Evolutionary conservation across 2,113 vertebrate species (phyloP), one percentile per base, ranked within the genome.

Genomic region (Brachypodius melanocephalos): DNA sequence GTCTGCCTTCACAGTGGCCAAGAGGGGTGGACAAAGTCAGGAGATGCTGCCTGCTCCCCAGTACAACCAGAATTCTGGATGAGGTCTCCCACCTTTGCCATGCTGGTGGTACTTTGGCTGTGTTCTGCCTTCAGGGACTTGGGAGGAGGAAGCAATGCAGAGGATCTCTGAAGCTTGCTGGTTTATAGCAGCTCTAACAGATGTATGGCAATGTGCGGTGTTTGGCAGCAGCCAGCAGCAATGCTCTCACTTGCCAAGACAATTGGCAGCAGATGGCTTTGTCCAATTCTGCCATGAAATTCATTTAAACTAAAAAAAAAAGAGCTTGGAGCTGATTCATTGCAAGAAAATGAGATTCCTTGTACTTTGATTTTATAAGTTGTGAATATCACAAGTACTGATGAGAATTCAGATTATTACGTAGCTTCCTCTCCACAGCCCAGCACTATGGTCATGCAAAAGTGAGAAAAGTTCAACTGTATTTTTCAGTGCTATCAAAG

Each of bases 251-350:
- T 95, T 96, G 95, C 94, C 95, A 97, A 96, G 79, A 95, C 93
- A 96, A 88, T 96, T 96, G 95, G 91, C 93, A 96, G 91, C 95
- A 95, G 89, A 93, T 96, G 94, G 88, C 72, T 94, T 77, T 95
- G 91, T 94, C 94, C 93, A 88, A 61, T 90, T 90, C 85, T 96
- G 82, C 85, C 93, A 80, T 88, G 85, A 90, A 95, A 95, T 95
- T 86, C 5, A 15, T 95, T 96, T 89, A 55, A 75, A 57, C 40
- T 89, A 40, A 83, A 88, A 92, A 96, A 79, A 89, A 88, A 82
- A 24, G 55, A 92, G 67, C 42, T 89, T 94, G 67, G 75, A 63
- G 78, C 82, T 80, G 67, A 86, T 93, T 78, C 76, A 84, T 84
- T 74, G 59, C 52, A 67, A 38, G 79, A 88, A 96, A 92, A 92